Percentiles rank a stretch among this genome's conserved stretches.
phyloP scores from a whole-genome alignment of 2,797 vertebrate genomes.

The Gallinago stenura region DNA sequence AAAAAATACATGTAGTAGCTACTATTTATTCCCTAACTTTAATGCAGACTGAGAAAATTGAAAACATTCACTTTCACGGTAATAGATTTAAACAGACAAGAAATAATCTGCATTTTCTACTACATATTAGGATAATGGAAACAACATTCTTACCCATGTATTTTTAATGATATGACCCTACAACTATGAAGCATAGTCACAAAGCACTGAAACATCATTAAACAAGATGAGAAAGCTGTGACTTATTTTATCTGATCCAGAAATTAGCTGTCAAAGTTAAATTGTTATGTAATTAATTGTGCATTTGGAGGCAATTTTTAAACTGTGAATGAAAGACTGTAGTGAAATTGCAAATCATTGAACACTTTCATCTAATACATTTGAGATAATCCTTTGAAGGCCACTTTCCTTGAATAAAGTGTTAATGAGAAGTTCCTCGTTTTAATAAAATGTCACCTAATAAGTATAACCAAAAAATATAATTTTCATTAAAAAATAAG shows the following conservation, averaged over 20 bases:
- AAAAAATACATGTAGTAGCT: background rate
- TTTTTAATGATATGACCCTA: constrained; percentile 30
- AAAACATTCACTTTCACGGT: background rate
- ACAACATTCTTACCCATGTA: background rate
- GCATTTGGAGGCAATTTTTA: constrained; percentile 28
- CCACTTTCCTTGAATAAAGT: background rate
- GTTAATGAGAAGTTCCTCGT: constrained; percentile 33
- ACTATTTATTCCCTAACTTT: background rate
- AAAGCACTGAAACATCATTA: background rate
- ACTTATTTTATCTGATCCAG: constrained; percentile 33
- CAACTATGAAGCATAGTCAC: background rate
- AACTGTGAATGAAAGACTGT: constrained; percentile 30
- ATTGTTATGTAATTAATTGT: constrained; percentile 36
- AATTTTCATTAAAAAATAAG: background rate
- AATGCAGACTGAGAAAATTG: background rate
- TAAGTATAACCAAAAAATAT: background rate
- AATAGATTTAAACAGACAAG: background rate
- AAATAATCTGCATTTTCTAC: background rate
- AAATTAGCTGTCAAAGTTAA: constrained; percentile 39
- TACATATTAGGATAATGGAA: background rate
- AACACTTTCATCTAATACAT: background rate
- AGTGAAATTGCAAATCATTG: constrained; percentile 15
- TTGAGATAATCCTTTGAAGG: constrained; percentile 19
- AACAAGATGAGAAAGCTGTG: constrained; percentile 10
- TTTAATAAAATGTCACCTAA: background rate